These are phyloP conservation scores for Bombyx huttoni DNA, from an alignment of 2,888 invertebrate genomes.

Conservation along the genomic window DNA sequence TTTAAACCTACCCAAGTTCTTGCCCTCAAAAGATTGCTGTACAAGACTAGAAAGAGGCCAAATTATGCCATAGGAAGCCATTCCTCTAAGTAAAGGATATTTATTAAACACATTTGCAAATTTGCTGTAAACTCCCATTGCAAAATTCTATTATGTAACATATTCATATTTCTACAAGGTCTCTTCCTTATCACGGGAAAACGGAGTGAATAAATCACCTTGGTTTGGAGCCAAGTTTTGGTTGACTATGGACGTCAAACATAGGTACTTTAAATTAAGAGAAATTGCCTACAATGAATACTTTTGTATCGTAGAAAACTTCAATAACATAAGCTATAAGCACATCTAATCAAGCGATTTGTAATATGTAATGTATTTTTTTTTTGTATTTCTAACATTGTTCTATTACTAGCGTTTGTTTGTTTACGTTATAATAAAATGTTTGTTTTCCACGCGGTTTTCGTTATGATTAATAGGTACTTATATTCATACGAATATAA, in stretches of 20 bases:
- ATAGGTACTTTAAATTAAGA: no score
- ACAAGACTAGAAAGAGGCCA: constrained; percentile 82
- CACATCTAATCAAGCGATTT: no score
- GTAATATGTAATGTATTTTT: no score
- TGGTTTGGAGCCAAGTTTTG: constrained; percentile 23
- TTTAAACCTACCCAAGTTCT: constrained; percentile 65
- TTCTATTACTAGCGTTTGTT: no score
- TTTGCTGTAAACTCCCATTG: constrained; percentile 26
- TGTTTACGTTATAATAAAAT: no score
- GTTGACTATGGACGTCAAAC: neutral
- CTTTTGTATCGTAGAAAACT: no score
- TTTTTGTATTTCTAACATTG: no score
- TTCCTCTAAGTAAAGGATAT: constrained; percentile 70
- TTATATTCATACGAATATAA: no score
- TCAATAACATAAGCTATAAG: no score
- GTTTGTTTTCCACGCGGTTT: no score
- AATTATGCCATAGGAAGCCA: constrained; percentile 79
- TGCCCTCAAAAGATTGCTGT: constrained; percentile 79
- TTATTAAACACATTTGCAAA: constrained; percentile 36
- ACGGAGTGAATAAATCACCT: constrained; percentile 12
- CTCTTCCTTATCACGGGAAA: constrained; percentile 11
- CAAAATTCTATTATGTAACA: constrained; percentile 14
- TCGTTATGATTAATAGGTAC: no score
- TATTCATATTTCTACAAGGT: constrained; percentile 15
- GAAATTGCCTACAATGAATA: no score